Conservation (phyloP, 2,797 vertebrate species). For the Etheostoma perlongum region DNA sequence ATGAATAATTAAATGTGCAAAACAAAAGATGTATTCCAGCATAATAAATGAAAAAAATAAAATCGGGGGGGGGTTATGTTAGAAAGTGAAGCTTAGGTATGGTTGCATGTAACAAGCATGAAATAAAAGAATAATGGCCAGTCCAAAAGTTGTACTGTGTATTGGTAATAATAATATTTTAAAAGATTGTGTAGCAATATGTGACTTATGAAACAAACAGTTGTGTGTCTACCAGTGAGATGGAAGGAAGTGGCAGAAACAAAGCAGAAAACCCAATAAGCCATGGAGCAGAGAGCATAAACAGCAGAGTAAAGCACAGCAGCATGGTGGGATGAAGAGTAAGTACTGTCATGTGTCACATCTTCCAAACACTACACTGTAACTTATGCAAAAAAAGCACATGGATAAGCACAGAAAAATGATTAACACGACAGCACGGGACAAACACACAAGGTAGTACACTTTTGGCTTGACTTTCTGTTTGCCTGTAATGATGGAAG, state of each 20-base stretch:
- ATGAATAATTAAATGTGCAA: slow-evolving; percentile 11
- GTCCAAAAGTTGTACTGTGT: background rate
- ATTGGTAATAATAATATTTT: background rate
- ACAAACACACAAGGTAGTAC: background rate
- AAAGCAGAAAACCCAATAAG: slow-evolving; percentile 34
- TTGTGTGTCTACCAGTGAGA: slow-evolving; percentile 12
- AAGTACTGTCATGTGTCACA: slow-evolving; percentile 68
- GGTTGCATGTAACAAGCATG: slow-evolving; percentile 34
- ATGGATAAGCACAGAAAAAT: slow-evolving; percentile 12
- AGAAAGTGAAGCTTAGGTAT: background rate
- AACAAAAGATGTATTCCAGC: slow-evolving; percentile 27
- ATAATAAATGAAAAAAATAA: slow-evolving; percentile 42
- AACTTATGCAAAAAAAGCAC: slow-evolving; percentile 19
- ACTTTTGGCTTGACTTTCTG: slow-evolving; percentile 1
- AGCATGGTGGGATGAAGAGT: slow-evolving; percentile 58
- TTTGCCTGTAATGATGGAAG: slow-evolving; percentile 18
- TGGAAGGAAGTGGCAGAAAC: slow-evolving; percentile 15
- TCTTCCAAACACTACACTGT: slow-evolving; percentile 24
- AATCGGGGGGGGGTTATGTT: background rate
- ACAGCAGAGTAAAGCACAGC: slow-evolving; percentile 54
- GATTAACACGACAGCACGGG: slow-evolving; percentile 17
- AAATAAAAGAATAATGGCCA: slow-evolving; percentile 18
- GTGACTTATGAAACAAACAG: slow-evolving; percentile 27
- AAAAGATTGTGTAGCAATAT: background rate
- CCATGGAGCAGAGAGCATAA: slow-evolving; percentile 30